phyloP scores from a whole-genome alignment of 2,797 vertebrate genomes.

The Potorous gilbertii region DNA sequence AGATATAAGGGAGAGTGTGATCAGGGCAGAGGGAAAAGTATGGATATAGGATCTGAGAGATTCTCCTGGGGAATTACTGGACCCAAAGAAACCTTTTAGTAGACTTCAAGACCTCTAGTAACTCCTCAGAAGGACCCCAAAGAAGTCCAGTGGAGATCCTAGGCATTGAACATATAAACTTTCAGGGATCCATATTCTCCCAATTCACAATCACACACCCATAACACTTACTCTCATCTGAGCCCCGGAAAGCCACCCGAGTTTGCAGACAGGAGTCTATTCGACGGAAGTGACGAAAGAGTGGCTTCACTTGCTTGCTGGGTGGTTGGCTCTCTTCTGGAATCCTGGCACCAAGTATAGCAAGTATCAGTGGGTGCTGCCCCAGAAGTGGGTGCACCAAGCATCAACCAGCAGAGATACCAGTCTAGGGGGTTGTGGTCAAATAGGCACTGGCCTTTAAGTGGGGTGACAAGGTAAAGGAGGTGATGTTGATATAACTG shows the following conservation, averaged over 20 bases:
- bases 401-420: conserved; percentile 27
- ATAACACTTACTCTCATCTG: conserved; percentile 92
- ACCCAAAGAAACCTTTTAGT: not conserved
- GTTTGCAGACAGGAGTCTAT: conserved; percentile 97
- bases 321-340: conserved; percentile 92
- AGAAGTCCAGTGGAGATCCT: not conserved
- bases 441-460: conserved; percentile 11
- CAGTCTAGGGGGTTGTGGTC: conserved; percentile 34
- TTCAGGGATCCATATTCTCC: not conserved
- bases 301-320: conserved; percentile 95
- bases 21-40: not conserved
- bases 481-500: not conserved
- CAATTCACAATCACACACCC: rapidly evolving
- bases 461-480: not conserved
- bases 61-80: not conserved
- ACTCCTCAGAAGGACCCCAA: not conserved
- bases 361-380: conserved; percentile 45
- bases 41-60: not conserved
- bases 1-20: not conserved
- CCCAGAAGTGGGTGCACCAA: conserved; percentile 4
- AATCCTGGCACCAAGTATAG: conserved; percentile 83
- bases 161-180: not conserved
- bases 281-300: conserved; percentile 96
- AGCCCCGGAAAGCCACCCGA: conserved; percentile 95
- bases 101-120: not conserved